phyloP scores from a whole-genome alignment of 2,797 vertebrate species.

The Acrossocheilus wenchowensis region DNA sequence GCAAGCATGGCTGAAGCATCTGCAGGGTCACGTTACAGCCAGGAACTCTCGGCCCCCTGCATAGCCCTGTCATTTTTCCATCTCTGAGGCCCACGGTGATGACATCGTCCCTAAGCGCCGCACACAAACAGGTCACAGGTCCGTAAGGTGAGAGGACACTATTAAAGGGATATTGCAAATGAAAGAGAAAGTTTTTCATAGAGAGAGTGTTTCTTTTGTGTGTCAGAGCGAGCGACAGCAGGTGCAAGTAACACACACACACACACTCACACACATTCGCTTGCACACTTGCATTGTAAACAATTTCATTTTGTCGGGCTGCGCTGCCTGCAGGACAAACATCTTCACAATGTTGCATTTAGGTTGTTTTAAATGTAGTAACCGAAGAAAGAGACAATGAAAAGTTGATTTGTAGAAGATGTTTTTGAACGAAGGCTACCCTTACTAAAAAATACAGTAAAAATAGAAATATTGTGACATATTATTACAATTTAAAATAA shows the following conservation, averaged over 20 bases:
- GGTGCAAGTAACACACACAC: background rate
- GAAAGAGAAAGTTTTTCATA: constrained; percentile 12
- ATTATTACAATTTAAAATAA: background rate
- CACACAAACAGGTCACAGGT: constrained; percentile 61
- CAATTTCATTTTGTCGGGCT: background rate
- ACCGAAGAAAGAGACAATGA: background rate
- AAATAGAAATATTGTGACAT: background rate
- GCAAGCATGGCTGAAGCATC: constrained; percentile 41
- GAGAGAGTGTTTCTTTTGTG: background rate
- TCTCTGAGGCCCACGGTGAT: constrained; percentile 67
- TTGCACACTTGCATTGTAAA: background rate
- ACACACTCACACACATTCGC: background rate
- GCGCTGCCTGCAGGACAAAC: background rate
- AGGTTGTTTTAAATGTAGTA: background rate
- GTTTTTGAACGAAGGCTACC: background rate
- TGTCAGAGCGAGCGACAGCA: background rate
- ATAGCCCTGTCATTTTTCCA: constrained; percentile 54
- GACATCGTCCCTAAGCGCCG: constrained; percentile 60
- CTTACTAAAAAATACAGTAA: background rate
- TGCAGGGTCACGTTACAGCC: constrained; percentile 49
- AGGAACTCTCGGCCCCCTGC: constrained; percentile 56
- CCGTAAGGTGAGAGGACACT: constrained; percentile 68
- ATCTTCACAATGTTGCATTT: background rate
- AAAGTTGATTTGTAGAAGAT: background rate
- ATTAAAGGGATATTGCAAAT: background rate